These are phyloP conservation scores for Caenorhabditis briggsae DNA, from an alignment of 1,140 invertebrate genomes.

Conservation along the genomic window DNA sequence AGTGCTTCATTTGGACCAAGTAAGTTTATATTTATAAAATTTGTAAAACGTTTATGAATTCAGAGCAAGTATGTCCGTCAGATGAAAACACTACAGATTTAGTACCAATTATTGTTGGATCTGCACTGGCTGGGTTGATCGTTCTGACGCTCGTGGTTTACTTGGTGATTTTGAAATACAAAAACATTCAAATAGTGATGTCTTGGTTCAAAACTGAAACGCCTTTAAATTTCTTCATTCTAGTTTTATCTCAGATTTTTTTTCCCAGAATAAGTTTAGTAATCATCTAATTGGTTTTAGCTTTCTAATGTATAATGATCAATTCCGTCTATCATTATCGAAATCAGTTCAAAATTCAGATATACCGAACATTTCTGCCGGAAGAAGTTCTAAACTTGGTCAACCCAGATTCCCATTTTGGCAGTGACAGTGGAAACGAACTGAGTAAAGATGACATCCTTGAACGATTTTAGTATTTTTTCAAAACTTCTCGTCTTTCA, in stretches of 20 bases:
- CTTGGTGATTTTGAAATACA: constrained; percentile 2
- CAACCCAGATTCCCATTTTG: constrained; percentile 1
- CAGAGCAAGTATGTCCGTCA: neutral
- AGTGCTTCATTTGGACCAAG: constrained; percentile 24
- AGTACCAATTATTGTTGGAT: constrained; percentile 30
- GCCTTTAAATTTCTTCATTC: too few relatives aligned
- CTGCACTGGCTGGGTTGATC: constrained; percentile 8
- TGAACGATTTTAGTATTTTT: constrained; percentile 22
- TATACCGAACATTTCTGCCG: constrained; percentile 16
- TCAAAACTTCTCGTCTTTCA: neutral
- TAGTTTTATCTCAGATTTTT: too few relatives aligned
- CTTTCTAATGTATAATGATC: too few relatives aligned
- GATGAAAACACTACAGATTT: neutral
- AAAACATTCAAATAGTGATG: too few relatives aligned
- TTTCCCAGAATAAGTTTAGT: too few relatives aligned
- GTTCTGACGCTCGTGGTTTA: constrained; percentile 17
- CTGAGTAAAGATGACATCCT: neutral
- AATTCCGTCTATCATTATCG: neutral
- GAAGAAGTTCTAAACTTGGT: constrained; percentile 43
- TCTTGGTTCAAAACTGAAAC: too few relatives aligned
- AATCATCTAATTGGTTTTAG: too few relatives aligned
- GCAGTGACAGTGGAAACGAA: constrained; percentile 8
- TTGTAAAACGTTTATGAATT: neutral
- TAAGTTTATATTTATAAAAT: neutral
- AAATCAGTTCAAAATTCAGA: neutral